phyloP scores from a whole-genome alignment of 1,140 invertebrate genomes.

The Tenebrio molitor region DNA sequence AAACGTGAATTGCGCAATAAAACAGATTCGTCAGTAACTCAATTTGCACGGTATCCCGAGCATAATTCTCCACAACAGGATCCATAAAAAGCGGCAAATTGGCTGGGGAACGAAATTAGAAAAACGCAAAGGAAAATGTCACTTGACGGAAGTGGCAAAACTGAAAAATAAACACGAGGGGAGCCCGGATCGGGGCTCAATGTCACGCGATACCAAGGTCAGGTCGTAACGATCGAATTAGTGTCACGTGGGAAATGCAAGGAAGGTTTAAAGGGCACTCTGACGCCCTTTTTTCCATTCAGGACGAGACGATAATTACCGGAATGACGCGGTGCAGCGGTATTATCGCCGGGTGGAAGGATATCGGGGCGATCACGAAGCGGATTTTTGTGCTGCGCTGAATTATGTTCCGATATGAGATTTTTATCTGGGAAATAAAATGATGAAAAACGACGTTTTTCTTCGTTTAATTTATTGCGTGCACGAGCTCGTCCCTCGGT shows the following conservation, averaged over 20 bases:
- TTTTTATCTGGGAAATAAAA: constrained; percentile 35
- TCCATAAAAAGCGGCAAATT: constrained; percentile 31
- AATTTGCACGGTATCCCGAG: constrained; percentile 3
- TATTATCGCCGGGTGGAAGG: neutral
- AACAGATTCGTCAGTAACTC: constrained; percentile 2
- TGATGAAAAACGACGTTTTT: constrained; percentile 28
- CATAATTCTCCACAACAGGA: neutral
- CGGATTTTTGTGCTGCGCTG: constrained; percentile 14
- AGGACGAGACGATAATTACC: neutral
- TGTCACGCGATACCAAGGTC: constrained; percentile 39
- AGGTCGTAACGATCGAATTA: constrained; percentile 19
- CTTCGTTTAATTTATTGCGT: constrained; percentile 38
- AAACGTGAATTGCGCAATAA: too few species aligned
- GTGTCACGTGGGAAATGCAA: constrained; percentile 21
- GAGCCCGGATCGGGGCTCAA: constrained; percentile 8
- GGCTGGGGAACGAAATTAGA: constrained; percentile 41
- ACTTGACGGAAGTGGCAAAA: constrained; percentile 44
- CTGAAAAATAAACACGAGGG: constrained; percentile 39
- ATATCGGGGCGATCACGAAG: constrained; percentile 10
- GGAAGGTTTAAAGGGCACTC: constrained; percentile 3
- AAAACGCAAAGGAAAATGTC: constrained; percentile 37
- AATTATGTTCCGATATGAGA: constrained; percentile 28
- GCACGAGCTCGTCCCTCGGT: neutral
- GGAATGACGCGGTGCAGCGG: neutral
- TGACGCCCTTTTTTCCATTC: constrained; percentile 17